Base-by-base conservation (phyloP, 2,888 invertebrate genomes). In the Cerceris rybyensis region DNA sequence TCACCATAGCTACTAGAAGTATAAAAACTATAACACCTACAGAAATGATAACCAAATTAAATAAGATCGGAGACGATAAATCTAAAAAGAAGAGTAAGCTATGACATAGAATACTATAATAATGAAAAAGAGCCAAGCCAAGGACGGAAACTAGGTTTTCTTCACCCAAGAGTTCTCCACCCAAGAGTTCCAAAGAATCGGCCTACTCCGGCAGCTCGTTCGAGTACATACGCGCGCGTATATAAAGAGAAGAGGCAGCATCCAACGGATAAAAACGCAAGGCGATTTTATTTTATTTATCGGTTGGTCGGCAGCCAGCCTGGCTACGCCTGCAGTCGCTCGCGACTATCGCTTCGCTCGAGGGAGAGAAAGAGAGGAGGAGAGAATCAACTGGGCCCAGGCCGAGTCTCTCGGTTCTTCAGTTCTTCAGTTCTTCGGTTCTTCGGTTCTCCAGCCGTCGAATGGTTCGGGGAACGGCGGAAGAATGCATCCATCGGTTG, bases 261-360 rank as follows among this genome's bases (percentile, higher is more conserved):
- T 81, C 76, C 80, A 59, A 55, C 64, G 82, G 85, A 85, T 86
- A 88, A 89, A 89, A 88, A 86, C 85, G 77, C 82, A 82, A 73
- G 73, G 82, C 87, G 85, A 28, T 28, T 28, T 89, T 88, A 89
- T 90, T 90, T 89, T 90, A 89, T 90, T 90, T 88, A 88, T 89
- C 88, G 86, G 85, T 78, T 79, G 86, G 80, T 82, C 85, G 76
- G 80, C 82, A 86, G 88, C 81, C 86, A 81, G 82, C 84, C 82
- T 76, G 86, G 80, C 80, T 80, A 68, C 78, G 80, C 42, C 68
- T 59, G 64, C 39, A 11, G 66, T 63, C 58, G 61, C 61, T 72
- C 68, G 63, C 69, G 75, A 70, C 69, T 78, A 74, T 73, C 64
- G 71, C 42, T 69, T 63, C 42, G 41, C 54, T 57, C 41, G 16